A percentile compares a stretch with the other conserved stretches of the same genome.
Conservation (phyloP, 2,113 vertebrate genomes). For the Apodemus speciosus region DNA sequence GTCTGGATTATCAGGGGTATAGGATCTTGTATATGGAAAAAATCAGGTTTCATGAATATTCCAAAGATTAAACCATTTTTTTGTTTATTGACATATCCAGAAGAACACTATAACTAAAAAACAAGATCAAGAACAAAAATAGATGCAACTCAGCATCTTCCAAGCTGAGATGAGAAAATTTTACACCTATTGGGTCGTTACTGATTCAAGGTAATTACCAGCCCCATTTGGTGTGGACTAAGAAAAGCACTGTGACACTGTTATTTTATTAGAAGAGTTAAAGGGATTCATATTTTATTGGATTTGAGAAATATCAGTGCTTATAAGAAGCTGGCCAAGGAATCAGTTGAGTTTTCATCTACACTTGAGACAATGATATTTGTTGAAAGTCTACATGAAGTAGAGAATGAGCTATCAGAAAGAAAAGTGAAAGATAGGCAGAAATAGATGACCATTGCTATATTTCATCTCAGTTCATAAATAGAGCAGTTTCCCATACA, state of each 20-base stretch:
- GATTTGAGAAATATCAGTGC: neutral
- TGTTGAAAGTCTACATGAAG: constrained; percentile 6
- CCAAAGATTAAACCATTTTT: constrained; percentile 11
- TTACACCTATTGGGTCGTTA: neutral
- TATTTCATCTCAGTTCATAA: neutral
- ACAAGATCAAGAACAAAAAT: constrained; percentile 8
- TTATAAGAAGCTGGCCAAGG: neutral
- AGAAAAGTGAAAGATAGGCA: neutral
- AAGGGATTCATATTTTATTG: constrained; percentile 9
- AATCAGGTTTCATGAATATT: neutral
- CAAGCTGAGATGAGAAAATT: constrained; percentile 6
- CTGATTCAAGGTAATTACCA: constrained; percentile 9
- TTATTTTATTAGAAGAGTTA: constrained; percentile 35
- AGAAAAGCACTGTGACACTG: neutral
- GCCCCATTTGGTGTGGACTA: neutral
- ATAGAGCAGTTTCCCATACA: neutral
- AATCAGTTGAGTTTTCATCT: neutral
- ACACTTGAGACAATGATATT: neutral
- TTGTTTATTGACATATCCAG: neutral
- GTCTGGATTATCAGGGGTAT: neutral
- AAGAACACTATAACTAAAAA: constrained; percentile 19
- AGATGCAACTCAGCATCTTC: too few species aligned
- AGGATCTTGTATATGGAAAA: neutral
- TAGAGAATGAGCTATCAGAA: neutral
- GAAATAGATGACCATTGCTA: neutral